phyloP scores from a whole-genome alignment of 2,113 vertebrate species.

The Cyanoderma ruficeps region DNA sequence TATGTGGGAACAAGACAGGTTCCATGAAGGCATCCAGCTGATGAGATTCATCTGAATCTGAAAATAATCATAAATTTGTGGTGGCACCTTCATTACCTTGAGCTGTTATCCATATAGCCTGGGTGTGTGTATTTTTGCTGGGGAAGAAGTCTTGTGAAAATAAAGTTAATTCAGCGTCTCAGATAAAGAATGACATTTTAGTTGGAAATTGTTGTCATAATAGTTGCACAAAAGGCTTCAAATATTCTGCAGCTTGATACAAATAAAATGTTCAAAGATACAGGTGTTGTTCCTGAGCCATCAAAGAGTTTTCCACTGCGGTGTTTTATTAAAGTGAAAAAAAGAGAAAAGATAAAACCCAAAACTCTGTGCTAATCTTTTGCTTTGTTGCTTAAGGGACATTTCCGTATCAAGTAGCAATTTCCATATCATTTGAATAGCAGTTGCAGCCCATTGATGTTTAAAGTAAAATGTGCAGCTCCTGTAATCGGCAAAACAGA shows the following conservation, averaged over 20 bases:
- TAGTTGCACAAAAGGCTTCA: neutral
- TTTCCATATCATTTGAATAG: constrained; percentile 69
- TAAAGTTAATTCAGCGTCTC: neutral
- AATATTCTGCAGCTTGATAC: neutral
- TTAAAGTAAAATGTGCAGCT: constrained; percentile 37
- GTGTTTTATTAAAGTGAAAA: constrained; percentile 9
- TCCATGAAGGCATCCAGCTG: neutral
- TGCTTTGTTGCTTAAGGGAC: constrained; percentile 61
- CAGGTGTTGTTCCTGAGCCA: constrained; percentile 11
- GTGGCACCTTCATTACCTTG: neutral
- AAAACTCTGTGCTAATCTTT: constrained; percentile 29
- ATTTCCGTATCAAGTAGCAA: constrained; percentile 52
- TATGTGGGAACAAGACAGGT: neutral
- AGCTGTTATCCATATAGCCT: neutral
- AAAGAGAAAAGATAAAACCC: neutral
- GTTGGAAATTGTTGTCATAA: neutral
- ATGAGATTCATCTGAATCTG: neutral
- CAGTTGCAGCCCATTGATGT: constrained; percentile 54
- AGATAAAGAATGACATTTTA: neutral
- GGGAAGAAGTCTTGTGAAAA: neutral
- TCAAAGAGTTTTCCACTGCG: neutral
- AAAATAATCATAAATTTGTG: neutral
- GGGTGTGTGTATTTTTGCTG: neutral
- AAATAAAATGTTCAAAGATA: neutral
- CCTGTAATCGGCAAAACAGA: constrained; percentile 42